Evolutionary conservation across 2,113 vertebrate genomes (phyloP).

Genomic region (Corynorhinus townsendii): DNA sequence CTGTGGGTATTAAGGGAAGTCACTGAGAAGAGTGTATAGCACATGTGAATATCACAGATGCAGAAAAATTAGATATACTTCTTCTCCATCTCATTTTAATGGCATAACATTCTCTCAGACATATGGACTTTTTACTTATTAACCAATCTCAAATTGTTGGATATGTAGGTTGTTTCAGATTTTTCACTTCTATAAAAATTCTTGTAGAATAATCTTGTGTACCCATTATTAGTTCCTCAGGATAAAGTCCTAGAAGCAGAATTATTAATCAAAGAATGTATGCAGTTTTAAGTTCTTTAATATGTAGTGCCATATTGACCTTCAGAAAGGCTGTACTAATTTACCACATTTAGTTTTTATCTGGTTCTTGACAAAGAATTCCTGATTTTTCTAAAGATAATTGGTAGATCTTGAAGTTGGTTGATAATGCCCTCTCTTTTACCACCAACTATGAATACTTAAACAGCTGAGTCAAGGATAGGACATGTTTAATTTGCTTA

Average conservation of each 20-base stretch:
- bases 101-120: neutral
- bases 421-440: constrained; percentile 32
- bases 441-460: constrained; percentile 37
- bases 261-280: neutral
- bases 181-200: constrained; percentile 1
- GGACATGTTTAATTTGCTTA: constrained; percentile 49
- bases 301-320: neutral
- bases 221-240: neutral
- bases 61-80: neutral
- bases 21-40: too few species aligned
- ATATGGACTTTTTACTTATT: neutral
- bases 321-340: constrained; percentile 9
- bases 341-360: constrained; percentile 16
- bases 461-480: constrained; percentile 34
- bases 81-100: neutral
- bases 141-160: neutral
- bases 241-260: neutral
- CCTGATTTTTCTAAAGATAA: constrained; percentile 37
- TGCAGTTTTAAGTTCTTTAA: constrained; percentile 20
- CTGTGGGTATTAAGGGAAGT: neutral
- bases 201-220: neutral
- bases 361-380: constrained; percentile 43
- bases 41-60: neutral
- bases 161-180: neutral
- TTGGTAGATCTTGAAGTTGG: constrained; percentile 16